Conservation (phyloP, 2,113 vertebrate genomes). For the Lepisosteus osseus region DNA sequence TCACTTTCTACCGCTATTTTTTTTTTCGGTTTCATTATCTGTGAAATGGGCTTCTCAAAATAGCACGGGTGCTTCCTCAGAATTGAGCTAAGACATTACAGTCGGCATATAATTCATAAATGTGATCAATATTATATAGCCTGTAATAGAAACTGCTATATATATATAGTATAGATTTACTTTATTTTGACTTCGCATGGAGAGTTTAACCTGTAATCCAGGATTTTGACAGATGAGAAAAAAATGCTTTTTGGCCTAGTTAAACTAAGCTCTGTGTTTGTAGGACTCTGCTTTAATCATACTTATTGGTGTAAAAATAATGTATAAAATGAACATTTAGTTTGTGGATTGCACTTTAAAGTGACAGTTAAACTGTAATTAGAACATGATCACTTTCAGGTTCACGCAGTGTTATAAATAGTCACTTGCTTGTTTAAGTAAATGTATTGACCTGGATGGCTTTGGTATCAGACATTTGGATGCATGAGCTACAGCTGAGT, state of each 20-base stretch:
- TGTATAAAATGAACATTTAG: no score
- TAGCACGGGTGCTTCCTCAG: constrained; percentile 58
- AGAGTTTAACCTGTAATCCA: no score
- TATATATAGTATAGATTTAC: constrained; percentile 38
- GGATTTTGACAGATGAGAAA: no score
- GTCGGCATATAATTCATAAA: constrained; percentile 49
- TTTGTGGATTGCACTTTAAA: no score
- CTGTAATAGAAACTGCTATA: constrained; percentile 62
- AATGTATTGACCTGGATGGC: constrained; percentile 12
- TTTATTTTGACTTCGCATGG: no score
- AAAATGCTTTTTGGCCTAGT: no score
- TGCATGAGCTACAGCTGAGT: constrained; percentile 12
- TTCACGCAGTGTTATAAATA: constrained; percentile 39
- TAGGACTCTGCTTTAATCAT: no score
- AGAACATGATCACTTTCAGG: constrained; percentile 35
- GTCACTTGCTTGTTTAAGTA: constrained; percentile 25
- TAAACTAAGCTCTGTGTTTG: no score
- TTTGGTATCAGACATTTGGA: constrained; percentile 10
- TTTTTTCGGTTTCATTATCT: constrained; percentile 35
- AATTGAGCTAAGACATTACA: constrained; percentile 53
- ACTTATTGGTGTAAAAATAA: no score
- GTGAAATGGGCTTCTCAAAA: constrained; percentile 55
- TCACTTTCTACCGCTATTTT: constrained; percentile 12
- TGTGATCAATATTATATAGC: constrained; percentile 53
- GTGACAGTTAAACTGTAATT: no score